Base-by-base conservation (phyloP, 2,888 invertebrate genomes). In the Polietes domitor region DNA sequence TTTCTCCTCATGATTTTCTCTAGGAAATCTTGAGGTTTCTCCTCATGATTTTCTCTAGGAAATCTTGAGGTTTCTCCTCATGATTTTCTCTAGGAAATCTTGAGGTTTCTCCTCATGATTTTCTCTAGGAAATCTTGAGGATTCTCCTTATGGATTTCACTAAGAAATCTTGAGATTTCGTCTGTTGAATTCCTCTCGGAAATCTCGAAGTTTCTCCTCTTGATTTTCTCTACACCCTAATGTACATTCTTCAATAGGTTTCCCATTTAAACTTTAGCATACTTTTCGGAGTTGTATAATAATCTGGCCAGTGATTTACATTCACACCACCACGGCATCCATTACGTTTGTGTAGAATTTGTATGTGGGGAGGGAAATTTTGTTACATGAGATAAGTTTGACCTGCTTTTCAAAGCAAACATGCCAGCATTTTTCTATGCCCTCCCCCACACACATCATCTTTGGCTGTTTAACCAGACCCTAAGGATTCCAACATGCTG, bases 221-320 rank as follows among this genome's bases (percentile, higher is more conserved):
- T 5, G 7, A 19, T n/a, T n/a, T n/a, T n/a, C n/a, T n/a, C n/a
- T n/a, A n/a, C n/a, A n/a, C n/a, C n/a, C n/a, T n/a, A n/a, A n/a
- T n/a, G 6, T 28, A 63, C 17, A 32, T 26, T n/a, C 17, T 47
- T 9, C n/a, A 21, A 53, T 21, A 53, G 2, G 1, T 53, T 53
- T 19, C 50, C 17, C 12, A 1, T 50, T 3, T 50, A 19, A 6
- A 17, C 1, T 28, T 9, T 32, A 63, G 63, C 32, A 63, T 63
- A 32, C 32, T 63, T 63, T 63, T 5, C n/a, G 63, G 63, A 32
- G 63, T 63, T 28, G 2, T 32, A 2, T 63, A n/a, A 53, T 58
- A 58, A 58, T 24, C 32, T 63, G 28, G 17, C 32, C 63, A 32
- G 32, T 17, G 63, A 63, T 63, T 63, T 63, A 63, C n/a, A 58